These are phyloP conservation scores for Stigmatopora argus DNA, from an alignment of 2,113 vertebrate species.

Conservation along the genomic window DNA sequence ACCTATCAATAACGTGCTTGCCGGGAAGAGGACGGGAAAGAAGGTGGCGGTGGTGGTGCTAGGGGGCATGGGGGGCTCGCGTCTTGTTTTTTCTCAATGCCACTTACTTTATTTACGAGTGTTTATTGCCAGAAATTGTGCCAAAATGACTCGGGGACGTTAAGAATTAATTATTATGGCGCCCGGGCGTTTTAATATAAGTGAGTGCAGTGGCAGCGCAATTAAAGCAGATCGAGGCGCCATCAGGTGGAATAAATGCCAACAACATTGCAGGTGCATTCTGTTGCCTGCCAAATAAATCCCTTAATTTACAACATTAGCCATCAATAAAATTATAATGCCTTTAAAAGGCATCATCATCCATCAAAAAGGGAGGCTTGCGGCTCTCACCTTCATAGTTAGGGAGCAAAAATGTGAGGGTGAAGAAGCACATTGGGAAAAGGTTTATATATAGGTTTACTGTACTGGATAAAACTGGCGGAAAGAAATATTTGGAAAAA, in stretches of 20 bases:
- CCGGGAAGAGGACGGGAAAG: constrained; percentile 61
- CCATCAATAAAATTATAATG: constrained; percentile 99
- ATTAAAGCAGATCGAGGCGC: constrained; percentile 91
- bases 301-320: constrained; percentile 99
- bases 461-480: too few relatives aligned
- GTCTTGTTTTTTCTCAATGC: constrained; percentile 78
- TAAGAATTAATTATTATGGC: constrained; percentile 91
- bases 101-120: constrained; percentile 85
- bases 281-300: constrained; percentile 94
- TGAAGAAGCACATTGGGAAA: not conserved
- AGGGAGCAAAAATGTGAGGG: constrained; percentile 24
- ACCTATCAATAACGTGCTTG: constrained; percentile 85
- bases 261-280: constrained; percentile 79
- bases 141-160: constrained; percentile 94
- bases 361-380: constrained; percentile 66
- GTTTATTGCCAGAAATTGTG: constrained; percentile 99
- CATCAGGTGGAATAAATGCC: constrained; percentile 84
- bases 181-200: constrained; percentile 97
- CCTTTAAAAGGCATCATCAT: constrained; percentile 89
- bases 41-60: constrained; percentile 27
- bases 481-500: too few relatives aligned
- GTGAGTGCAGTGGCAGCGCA: constrained; percentile 92
- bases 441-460: too few relatives aligned
- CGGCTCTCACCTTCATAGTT: constrained; percentile 18
- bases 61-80: constrained; percentile 64